Evolutionary conservation across 2,888 invertebrate species (phyloP), one percentile per base, ranked within the genome.

Genomic region (Diplazon laetatorius): DNA sequence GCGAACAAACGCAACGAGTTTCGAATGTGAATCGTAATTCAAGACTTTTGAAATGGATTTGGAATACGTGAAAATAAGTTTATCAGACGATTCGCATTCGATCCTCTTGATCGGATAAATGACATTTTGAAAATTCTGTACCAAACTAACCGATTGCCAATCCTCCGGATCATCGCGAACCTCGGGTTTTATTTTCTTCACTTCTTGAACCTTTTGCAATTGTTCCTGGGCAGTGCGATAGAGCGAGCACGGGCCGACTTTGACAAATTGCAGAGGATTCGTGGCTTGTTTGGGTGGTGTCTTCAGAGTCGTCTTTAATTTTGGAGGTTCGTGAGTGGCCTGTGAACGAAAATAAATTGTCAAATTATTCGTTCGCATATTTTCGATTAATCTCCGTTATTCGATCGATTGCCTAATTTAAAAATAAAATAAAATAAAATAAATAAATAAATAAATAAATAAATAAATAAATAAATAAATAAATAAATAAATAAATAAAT

Each of bases 181-280:
- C 79, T 96, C 95, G 86, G 96, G 95, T 88, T 96, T 95, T 68
- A 95, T 94, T 86, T 95, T 95, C 91, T 96, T 96, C 73, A 97
- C 95, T 90, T 97, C 95, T 91, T 97, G 96, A 59, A 95, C 96
- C 86, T 96, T 94, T 85, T 96, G 94, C 78, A 97, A 93, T 91
- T 97, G 97, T 89, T 97, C 96, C 86, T 96, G 94, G 35, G 97
- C 97, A 80, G 95, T 94, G 88, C 95, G 95, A 92, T 96, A 96
- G 70, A 97, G 93, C 87, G 95, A 95, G 85, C 96, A 96, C n/a
- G 97, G 96, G 52, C 96, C 96, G 42, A 97, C 96, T 91, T 96
- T 95, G 82, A 97, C 95, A 92, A 97, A 97, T 92, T 97, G 97
- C 88, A 97, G 93, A 77, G 97, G 97, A 91, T 97, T 97, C 82